A percentile compares a stretch with the other conserved stretches of the same genome.
These are phyloP conservation scores for Lottia scabra DNA, from an alignment of 2,888 invertebrate genomes.

Conservation along the genomic window DNA sequence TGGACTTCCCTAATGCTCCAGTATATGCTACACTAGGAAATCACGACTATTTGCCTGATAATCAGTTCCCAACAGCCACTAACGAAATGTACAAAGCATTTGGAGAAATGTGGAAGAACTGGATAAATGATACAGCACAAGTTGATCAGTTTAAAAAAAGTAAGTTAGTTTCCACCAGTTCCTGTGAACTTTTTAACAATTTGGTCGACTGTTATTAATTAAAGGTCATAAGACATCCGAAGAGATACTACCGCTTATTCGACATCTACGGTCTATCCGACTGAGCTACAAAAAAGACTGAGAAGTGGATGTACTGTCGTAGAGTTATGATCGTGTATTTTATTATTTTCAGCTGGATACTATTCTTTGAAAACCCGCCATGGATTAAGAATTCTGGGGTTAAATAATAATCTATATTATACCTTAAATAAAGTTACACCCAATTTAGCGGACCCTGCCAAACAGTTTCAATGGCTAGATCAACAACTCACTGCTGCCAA, in stretches of 20 bases:
- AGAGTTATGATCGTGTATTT: too few species aligned
- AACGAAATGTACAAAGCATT: constrained; percentile 75
- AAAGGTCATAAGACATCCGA: too few species aligned
- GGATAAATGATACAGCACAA: constrained; percentile 83
- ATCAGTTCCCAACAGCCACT: constrained; percentile 72
- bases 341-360: constrained; percentile 81
- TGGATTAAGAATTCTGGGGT: constrained; percentile 84
- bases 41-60: constrained; percentile 77
- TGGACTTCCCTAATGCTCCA: constrained; percentile 68
- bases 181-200: too few species aligned
- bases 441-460: constrained; percentile 75
- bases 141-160: constrained; percentile 85
- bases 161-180: constrained; percentile 64
- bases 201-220: too few species aligned
- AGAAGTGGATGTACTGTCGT: too few species aligned
- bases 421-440: constrained; percentile 64
- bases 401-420: constrained; percentile 89
- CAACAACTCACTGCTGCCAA: constrained; percentile 80
- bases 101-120: constrained; percentile 77
- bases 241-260: too few species aligned
- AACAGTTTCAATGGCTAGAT: constrained; percentile 89
- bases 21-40: constrained; percentile 83
- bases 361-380: constrained; percentile 85
- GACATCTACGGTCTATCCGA: too few species aligned
- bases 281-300: too few species aligned